Conservation (phyloP, 2,113 vertebrate species). For the Daboia siamensis region DNA sequence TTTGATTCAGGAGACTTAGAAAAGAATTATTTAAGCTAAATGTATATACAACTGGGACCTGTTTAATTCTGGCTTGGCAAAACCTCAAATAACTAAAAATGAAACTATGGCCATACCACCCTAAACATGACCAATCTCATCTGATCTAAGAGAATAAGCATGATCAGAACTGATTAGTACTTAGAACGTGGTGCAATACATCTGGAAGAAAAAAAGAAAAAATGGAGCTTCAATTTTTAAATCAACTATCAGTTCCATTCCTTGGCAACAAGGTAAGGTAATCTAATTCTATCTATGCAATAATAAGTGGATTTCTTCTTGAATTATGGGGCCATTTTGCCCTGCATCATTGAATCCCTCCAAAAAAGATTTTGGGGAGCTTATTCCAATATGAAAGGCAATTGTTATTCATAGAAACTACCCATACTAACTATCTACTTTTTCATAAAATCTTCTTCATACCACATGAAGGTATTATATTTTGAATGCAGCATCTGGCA, state of each 20-base stretch:
- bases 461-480: neutral
- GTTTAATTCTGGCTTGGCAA: neutral
- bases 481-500: neutral
- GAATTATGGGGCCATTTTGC: neutral
- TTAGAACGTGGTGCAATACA: neutral
- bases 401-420: neutral
- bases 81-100: rapidly evolving
- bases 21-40: neutral
- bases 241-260: neutral
- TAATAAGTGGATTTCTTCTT: neutral
- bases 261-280: neutral
- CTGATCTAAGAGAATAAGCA: neutral
- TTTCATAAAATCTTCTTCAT: neutral
- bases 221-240: neutral
- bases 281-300: neutral
- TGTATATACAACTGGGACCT: rapidly evolving
- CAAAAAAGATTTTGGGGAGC: neutral
- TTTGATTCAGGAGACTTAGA: slow-evolving; percentile 47
- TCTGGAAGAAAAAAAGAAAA: rapidly evolving
- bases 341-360: neutral
- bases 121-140: neutral
- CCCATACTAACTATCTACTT: neutral
- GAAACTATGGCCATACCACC: rapidly evolving
- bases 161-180: neutral
- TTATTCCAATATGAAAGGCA: neutral